Evolutionary conservation across 2,888 invertebrate species (phyloP).

Genomic region (Rotaria sp.): DNA sequence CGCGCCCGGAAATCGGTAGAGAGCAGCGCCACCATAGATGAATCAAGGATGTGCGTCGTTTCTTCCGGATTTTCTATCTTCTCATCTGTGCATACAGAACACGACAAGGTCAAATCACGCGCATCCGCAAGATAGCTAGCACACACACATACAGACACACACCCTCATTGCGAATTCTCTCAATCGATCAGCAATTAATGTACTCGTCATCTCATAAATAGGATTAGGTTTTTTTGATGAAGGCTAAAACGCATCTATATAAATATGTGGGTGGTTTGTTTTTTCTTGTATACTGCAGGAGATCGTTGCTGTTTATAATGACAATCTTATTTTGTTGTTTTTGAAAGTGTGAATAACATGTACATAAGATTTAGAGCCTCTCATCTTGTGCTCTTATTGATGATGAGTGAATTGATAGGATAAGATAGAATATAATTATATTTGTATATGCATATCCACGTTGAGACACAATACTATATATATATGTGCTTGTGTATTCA

Average conservation of each 20-base stretch:
- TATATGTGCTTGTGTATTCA: neutral
- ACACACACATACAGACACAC: neutral
- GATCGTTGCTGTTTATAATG: neutral
- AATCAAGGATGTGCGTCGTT: slow-evolving; percentile 6
- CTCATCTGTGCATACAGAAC: neutral
- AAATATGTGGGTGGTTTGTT: neutral
- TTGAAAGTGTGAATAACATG: neutral
- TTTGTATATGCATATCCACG: neutral
- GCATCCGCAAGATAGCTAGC: neutral
- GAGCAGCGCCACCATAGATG: neutral
- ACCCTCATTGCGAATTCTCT: neutral
- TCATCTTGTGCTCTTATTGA: neutral
- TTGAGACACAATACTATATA: neutral
- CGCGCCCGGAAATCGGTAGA: neutral
- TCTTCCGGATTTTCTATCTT: neutral
- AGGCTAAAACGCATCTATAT: neutral
- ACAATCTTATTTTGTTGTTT: neutral
- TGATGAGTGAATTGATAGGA: neutral
- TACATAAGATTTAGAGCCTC: neutral
- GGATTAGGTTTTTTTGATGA: neutral
- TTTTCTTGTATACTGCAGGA: neutral
- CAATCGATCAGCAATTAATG: neutral
- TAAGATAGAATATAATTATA: neutral
- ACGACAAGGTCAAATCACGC: neutral
- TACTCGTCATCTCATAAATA: neutral